Evolutionary conservation across 2,888 invertebrate genomes (phyloP).

Genomic region (Xanthorhoe designata): DNA sequence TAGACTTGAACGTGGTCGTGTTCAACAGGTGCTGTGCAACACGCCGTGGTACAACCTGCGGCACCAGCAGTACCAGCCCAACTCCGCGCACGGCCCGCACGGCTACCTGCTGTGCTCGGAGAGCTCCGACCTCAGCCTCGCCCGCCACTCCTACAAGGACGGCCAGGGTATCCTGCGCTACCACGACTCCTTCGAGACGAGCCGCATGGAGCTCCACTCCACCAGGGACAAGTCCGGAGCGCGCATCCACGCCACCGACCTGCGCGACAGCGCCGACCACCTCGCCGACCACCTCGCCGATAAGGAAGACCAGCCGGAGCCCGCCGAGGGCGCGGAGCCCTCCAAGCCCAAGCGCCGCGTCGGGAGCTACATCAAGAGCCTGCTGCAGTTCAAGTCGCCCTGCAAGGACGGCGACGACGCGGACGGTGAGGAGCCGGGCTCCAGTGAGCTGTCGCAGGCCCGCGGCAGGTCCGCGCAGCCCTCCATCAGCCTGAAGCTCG

Average conservation of each 20-base stretch:
- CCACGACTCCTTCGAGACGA: slow-evolving; percentile 45
- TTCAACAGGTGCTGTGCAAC: slow-evolving; percentile 65
- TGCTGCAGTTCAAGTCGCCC: slow-evolving; percentile 44
- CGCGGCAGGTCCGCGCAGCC: slow-evolving; percentile 49
- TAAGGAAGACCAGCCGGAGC: too few relatives aligned
- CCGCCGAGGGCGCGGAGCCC: background rate
- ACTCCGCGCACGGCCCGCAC: slow-evolving; percentile 71
- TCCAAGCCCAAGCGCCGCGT: slow-evolving; percentile 33
- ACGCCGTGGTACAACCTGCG: slow-evolving; percentile 86
- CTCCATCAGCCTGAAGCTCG: slow-evolving; percentile 57
- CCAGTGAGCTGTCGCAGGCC: background rate
- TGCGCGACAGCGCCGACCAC: background rate
- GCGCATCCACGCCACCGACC: background rate
- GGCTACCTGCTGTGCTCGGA: slow-evolving; percentile 63
- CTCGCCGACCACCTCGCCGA: slow-evolving; percentile 9
- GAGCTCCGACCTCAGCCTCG: slow-evolving; percentile 48
- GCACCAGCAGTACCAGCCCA: slow-evolving; percentile 86
- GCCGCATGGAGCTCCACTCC: slow-evolving; percentile 38
- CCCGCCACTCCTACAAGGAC: slow-evolving; percentile 43
- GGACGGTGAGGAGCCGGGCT: background rate
- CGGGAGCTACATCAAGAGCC: slow-evolving; percentile 41
- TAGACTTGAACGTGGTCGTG: background rate
- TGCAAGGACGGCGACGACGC: slow-evolving; percentile 17
- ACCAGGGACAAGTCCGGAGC: slow-evolving; percentile 1
- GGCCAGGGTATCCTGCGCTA: slow-evolving; percentile 54